Evolutionary conservation across 2,888 invertebrate genomes (phyloP).

Genomic region (Caenorhabditis uteleia): DNA sequence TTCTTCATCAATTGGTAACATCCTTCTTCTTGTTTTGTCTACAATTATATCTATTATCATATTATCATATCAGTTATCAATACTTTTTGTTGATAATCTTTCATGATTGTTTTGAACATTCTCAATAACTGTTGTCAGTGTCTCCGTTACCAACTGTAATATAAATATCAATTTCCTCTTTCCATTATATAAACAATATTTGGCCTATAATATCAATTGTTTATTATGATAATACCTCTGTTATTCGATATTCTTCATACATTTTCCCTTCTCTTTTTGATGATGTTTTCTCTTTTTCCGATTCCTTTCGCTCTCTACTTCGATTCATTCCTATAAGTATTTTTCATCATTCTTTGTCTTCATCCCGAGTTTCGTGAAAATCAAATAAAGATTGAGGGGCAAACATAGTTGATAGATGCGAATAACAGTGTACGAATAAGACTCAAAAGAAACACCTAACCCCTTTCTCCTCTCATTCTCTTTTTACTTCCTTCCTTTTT

Average conservation of each 20-base stretch:
- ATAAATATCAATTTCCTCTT: neutral
- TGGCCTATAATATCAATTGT: neutral
- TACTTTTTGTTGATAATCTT: slow-evolving; percentile 9
- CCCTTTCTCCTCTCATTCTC: too few species aligned
- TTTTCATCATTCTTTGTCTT: too few species aligned
- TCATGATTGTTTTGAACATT: slow-evolving; percentile 25
- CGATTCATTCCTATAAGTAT: too few species aligned
- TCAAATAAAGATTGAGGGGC: too few species aligned
- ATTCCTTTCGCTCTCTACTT: too few species aligned
- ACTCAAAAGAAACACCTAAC: too few species aligned
- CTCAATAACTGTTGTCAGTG: slow-evolving; percentile 35
- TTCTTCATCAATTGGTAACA: slow-evolving; percentile 14
- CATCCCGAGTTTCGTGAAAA: too few species aligned
- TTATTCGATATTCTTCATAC: slow-evolving; percentile 39
- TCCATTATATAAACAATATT: neutral
- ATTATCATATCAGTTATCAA: too few species aligned
- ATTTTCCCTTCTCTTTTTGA: slow-evolving; percentile 15
- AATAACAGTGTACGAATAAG: too few species aligned
- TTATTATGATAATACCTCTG: slow-evolving; percentile 19
- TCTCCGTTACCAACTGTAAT: slow-evolving; percentile 43
- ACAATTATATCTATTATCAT: neutral
- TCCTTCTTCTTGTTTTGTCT: neutral
- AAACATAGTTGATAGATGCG: too few species aligned
- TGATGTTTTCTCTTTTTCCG: slow-evolving; percentile 8
- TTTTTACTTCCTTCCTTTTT: too few species aligned